A percentile compares a stretch with the other conserved stretches of the same genome.
Conservation (phyloP, 2,888 invertebrate genomes). For the Ctenicera cuprea region DNA sequence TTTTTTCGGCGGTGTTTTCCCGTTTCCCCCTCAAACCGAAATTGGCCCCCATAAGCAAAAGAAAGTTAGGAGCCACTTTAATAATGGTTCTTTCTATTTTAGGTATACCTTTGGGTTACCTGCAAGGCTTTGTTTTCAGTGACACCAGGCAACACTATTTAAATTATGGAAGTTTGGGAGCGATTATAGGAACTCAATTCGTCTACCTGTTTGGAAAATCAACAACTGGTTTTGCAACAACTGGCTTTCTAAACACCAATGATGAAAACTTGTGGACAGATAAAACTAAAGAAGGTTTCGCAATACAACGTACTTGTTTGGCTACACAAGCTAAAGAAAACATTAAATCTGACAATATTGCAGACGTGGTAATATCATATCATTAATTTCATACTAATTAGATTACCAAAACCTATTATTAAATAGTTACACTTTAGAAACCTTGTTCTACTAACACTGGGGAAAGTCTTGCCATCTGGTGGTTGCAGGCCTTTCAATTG, state of each 20-base stretch:
- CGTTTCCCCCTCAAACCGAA: too few species aligned
- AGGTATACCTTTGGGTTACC: conserved; percentile 82
- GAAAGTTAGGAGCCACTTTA: too few species aligned
- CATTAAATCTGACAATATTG: not conserved
- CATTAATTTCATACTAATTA: too few species aligned
- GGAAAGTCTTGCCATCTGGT: too few species aligned
- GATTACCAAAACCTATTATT: too few species aligned
- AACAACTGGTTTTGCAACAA: conserved; percentile 19
- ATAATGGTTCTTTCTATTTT: not conserved
- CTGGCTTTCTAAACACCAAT: not conserved
- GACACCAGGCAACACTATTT: conserved; percentile 89
- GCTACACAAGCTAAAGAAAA: conserved; percentile 25
- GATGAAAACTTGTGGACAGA: conserved; percentile 5
- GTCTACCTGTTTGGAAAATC: conserved; percentile 83
- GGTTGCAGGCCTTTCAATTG: too few species aligned
- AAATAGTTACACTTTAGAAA: too few species aligned
- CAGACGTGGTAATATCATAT: too few species aligned
- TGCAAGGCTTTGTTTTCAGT: conserved; percentile 91
- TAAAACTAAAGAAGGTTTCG: conserved; percentile 14
- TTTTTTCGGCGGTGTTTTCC: too few species aligned
- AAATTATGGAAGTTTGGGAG: conserved; percentile 91
- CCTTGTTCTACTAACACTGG: too few species aligned
- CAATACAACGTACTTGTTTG: conserved; percentile 20
- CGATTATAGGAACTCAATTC: conserved; percentile 91
- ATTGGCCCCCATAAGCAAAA: too few species aligned